Evolutionary conservation across 2,113 vertebrate species (phyloP).

Genomic region (Podarcis muralis): DNA sequence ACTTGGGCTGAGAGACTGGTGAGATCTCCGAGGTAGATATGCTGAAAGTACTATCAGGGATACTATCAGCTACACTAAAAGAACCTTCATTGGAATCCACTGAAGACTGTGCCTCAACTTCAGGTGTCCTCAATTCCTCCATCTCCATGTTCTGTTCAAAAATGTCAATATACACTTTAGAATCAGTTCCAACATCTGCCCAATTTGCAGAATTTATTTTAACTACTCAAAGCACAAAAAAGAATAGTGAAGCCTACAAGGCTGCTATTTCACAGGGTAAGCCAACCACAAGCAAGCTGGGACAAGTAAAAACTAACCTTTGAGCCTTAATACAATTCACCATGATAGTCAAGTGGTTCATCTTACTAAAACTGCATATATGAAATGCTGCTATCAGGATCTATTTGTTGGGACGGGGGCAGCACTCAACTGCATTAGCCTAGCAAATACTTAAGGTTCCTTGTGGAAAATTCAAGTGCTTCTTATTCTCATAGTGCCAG

Average conservation of each 20-base stretch:
- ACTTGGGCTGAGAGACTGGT: conserved; percentile 79
- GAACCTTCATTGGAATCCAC: conserved; percentile 69
- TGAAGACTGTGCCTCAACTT: conserved; percentile 65
- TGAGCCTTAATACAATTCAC: neutral
- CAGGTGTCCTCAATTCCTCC: conserved; percentile 61
- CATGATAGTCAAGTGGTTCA: neutral
- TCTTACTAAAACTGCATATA: neutral
- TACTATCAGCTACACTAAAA: conserved; percentile 60
- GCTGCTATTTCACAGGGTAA: neutral
- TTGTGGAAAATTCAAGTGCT: neutral
- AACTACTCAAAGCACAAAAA: neutral
- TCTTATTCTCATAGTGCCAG: neutral
- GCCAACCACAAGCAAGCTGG: neutral
- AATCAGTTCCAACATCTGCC: neutral
- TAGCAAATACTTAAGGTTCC: neutral
- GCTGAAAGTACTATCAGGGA: conserved; percentile 79
- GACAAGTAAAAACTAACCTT: neutral
- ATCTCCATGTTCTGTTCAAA: conserved; percentile 66
- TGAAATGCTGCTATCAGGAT: neutral
- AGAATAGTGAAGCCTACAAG: neutral
- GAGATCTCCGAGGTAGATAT: conserved; percentile 91
- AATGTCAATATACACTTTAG: conserved; percentile 24
- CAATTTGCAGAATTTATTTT: neutral
- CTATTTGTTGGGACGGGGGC: too few species aligned
- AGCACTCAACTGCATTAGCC: neutral